A percentile compares a stretch with the other conserved stretches of the same genome.
Evolutionary conservation across 1,140 invertebrate species (phyloP).

Genomic region (Ceratoteleas bidentatus): DNA sequence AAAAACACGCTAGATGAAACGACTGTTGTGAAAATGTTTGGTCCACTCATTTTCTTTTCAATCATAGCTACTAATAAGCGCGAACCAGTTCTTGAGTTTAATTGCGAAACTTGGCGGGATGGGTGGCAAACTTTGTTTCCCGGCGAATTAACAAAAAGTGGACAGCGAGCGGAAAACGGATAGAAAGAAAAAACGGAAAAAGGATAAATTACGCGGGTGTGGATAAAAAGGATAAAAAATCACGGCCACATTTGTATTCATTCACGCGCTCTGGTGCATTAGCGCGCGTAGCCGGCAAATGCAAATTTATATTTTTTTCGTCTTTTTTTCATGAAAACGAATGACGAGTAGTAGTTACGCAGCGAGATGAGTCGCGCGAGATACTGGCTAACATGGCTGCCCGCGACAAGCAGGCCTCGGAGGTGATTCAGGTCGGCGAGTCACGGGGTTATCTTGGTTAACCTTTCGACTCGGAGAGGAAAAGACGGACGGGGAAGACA

Average conservation of each 20-base stretch:
- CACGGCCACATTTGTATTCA: constrained; percentile 40
- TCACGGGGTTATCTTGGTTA: constrained; percentile 75
- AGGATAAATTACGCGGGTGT: not conserved
- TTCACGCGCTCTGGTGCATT: constrained; percentile 18
- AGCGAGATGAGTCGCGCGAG: constrained; percentile 48
- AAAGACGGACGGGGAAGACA: constrained; percentile 34
- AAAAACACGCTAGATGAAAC: too few relatives aligned
- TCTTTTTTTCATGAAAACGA: constrained; percentile 28
- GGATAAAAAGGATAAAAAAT: constrained; percentile 33
- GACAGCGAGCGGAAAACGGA: constrained; percentile 1
- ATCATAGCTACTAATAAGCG: too few relatives aligned
- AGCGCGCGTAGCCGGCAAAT: constrained; percentile 10
- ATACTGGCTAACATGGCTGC: constrained; percentile 27
- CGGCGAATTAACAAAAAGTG: constrained; percentile 9
- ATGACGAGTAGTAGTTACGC: constrained; percentile 58
- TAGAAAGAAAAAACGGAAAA: not conserved
- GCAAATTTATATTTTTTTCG: constrained; percentile 46
- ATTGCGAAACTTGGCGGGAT: constrained; percentile 12
- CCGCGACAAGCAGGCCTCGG: constrained; percentile 18
- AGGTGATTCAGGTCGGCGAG: constrained; percentile 66
- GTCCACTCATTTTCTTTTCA: too few relatives aligned
- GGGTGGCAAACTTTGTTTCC: constrained; percentile 21
- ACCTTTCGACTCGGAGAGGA: constrained; percentile 64
- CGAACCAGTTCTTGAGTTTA: too few relatives aligned
- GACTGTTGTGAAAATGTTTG: too few relatives aligned